Evolutionary conservation across 2,797 vertebrate species (phyloP), one percentile per base, ranked within the genome.

Genomic region (Neomorphus geoffroyi): DNA sequence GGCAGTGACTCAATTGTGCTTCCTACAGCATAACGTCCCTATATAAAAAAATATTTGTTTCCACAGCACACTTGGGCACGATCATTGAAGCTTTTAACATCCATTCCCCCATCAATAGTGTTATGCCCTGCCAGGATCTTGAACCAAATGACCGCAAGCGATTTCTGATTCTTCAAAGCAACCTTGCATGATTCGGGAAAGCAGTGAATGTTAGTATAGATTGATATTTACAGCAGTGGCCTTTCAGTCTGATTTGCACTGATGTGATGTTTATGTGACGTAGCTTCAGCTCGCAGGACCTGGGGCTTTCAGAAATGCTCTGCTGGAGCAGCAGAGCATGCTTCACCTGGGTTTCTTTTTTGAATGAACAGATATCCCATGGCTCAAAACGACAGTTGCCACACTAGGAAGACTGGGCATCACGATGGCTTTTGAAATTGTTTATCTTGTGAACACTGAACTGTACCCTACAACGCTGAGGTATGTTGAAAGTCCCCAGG

Each of bases 341-440:
- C 9, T 71, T 77, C 48, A 91, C 18, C 18, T 4, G 11, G 28
- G 6, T 67, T 95, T 95, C n/a, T 56, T 84, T n/a, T 90, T 86
- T 94, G 81, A 80, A 69, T 86, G 11, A 91, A 66, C 97, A 99
- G 99, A 97, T 90, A 96, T 98, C 75, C 96, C 98, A 71, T 99
- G 99, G 99, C 92, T 99, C 65, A 99, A 98, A 98, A 99, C 96
- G 0, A 97, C 96, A 0, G 97, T 99, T n/a, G 98, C 99, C 35
- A 99, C 98, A 0, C 81, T 99, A 50, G 99, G 99, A 50, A 98
- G 99, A 72, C 96, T 99, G 71, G 98, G 98, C 8, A 99, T 99
- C 97, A 99, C 99, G 9, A 98, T 99, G 96, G 95, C 98, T 86
- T 99, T 99, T 96, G 99, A 99, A 98, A 98, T 99, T 62, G 99